These are phyloP conservation scores for Caenorhabditis plicata DNA, from an alignment of 2,888 invertebrate species.

Conservation along the genomic window DNA sequence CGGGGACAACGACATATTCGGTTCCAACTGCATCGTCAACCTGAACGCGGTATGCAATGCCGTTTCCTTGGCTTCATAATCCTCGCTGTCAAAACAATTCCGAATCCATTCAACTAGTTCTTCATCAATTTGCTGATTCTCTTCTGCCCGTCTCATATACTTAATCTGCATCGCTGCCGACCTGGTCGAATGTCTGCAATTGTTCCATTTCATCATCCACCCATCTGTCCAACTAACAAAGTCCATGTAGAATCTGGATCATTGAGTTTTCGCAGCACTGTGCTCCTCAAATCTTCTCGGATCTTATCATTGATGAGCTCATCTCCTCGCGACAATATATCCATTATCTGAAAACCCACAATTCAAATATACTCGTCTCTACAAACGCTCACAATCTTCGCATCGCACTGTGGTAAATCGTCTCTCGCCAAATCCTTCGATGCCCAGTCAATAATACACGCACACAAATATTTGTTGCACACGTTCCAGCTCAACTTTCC, in stretches of 20 bases:
- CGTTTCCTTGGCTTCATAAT: slow-evolving; percentile 14
- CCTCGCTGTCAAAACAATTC: slow-evolving; percentile 18
- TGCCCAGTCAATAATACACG: slow-evolving; percentile 10
- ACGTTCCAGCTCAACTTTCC: slow-evolving; percentile 16
- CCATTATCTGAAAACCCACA: slow-evolving; percentile 9
- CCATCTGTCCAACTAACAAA: slow-evolving; percentile 5
- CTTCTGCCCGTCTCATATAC: background rate
- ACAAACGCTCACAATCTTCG: slow-evolving; percentile 8
- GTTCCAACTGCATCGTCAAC: slow-evolving; percentile 1
- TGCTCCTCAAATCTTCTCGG: background rate
- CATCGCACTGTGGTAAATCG: slow-evolving; percentile 10
- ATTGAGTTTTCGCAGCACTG: slow-evolving; percentile 2
- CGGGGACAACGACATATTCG: background rate
- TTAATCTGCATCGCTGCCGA: slow-evolving; percentile 12
- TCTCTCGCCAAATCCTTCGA: slow-evolving; percentile 10
- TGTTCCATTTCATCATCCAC: background rate
- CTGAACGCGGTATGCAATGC: slow-evolving; percentile 12
- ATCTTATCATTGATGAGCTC: slow-evolving; percentile 10
- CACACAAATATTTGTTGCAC: slow-evolving; percentile 16
- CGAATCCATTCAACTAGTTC: slow-evolving; percentile 17
- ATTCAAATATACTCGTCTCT: background rate
- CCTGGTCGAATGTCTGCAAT: slow-evolving; percentile 10
- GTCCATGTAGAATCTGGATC: slow-evolving; percentile 11
- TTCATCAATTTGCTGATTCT: background rate
- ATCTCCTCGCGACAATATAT: slow-evolving; percentile 4